These are phyloP conservation scores for Aramus guarauna DNA, from an alignment of 2,113 vertebrate genomes.

Conservation along the genomic window DNA sequence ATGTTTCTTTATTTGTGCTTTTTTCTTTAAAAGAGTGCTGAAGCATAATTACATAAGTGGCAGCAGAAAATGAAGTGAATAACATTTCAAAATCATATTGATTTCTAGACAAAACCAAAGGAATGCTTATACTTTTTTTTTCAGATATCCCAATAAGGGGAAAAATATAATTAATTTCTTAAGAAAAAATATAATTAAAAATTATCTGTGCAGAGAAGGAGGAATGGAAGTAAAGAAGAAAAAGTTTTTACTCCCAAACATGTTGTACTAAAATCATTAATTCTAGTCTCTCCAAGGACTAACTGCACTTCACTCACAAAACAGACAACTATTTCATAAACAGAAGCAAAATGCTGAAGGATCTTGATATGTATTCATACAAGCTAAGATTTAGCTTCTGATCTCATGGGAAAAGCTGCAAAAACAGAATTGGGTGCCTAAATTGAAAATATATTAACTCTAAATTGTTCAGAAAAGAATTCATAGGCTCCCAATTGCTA, in stretches of 20 bases:
- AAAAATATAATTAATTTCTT: not conserved
- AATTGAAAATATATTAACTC: not conserved
- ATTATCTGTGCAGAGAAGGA: not conserved
- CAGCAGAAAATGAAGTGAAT: not conserved
- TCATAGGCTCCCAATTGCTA: not conserved
- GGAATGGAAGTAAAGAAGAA: not conserved
- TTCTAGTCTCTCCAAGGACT: not conserved
- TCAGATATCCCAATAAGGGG: not conserved
- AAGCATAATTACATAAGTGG: not conserved
- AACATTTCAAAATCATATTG: not conserved
- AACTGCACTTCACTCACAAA: not conserved
- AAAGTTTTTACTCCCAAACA: not conserved
- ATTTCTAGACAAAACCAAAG: not conserved
- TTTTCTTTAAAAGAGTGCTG: not conserved
- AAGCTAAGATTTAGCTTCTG: not conserved
- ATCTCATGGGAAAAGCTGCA: not conserved
- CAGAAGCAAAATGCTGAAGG: not conserved
- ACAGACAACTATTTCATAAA: not conserved
- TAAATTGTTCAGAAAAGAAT: not conserved
- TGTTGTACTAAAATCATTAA: not conserved
- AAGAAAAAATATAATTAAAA: not conserved
- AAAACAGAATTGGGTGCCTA: accelerated
- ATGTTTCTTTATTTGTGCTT: not conserved
- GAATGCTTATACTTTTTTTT: not conserved
- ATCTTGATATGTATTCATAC: not conserved